Evolutionary conservation across 2,888 invertebrate species (phyloP).

Genomic region (Epistrophella euchroma): DNA sequence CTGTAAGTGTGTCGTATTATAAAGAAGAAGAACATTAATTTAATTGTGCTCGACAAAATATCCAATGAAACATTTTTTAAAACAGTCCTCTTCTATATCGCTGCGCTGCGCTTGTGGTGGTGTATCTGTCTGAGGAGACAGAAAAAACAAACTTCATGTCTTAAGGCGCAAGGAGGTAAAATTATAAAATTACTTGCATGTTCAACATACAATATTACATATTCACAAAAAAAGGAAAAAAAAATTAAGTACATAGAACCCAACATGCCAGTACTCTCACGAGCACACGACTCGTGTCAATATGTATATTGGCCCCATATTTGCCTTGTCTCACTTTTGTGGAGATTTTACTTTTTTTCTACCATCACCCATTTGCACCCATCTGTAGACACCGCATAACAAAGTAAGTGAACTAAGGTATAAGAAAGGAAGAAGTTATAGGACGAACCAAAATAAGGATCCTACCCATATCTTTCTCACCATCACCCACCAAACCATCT

Average conservation of each 20-base stretch:
- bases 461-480: not conserved
- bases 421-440: conserved; percentile 18
- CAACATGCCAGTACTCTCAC: not conserved
- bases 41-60: conserved; percentile 54
- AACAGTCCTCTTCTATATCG: not conserved
- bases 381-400: conserved; percentile 28
- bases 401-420: conserved; percentile 64
- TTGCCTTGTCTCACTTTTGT: conserved; percentile 50
- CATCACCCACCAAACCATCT: conserved; percentile 6
- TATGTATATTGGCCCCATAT: conserved; percentile 60
- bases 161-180: conserved; percentile 37
- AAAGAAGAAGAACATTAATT: conserved; percentile 51
- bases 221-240: not conserved
- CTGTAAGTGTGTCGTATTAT: not conserved
- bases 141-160: conserved; percentile 9
- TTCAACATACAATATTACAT: conserved; percentile 36
- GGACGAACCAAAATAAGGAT: not conserved
- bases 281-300: conserved; percentile 35
- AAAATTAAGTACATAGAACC: not conserved
- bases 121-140: conserved; percentile 4
- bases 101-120: not conserved
- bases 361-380: not conserved
- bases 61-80: conserved; percentile 35
- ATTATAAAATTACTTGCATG: conserved; percentile 56
- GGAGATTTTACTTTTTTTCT: conserved; percentile 18